Conservation (phyloP, 92 coral and sea anemone genomes). For the Actinostola sp. region DNA sequence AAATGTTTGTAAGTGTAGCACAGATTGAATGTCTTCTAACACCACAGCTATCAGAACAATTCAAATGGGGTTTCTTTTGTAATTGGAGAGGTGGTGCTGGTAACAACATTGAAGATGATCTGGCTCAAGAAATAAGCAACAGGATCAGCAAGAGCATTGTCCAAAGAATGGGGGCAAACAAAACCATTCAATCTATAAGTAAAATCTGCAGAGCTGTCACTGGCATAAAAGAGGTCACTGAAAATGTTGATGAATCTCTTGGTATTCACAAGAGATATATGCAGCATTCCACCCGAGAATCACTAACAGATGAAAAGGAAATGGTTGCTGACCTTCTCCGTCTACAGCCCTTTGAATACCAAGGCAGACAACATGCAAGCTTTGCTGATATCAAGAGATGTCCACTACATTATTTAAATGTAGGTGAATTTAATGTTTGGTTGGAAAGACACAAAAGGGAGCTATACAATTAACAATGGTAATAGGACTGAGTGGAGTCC, state of each 20-base stretch:
- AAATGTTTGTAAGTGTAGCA: constrained; percentile 70
- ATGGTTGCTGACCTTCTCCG: constrained; percentile 53
- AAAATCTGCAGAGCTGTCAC: constrained; percentile 38
- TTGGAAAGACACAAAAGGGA: too few species aligned
- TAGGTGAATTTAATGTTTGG: constrained; percentile 68
- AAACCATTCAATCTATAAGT: constrained; percentile 47
- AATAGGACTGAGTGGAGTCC: too few species aligned
- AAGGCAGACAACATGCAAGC: constrained; percentile 38
- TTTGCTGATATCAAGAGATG: constrained; percentile 58
- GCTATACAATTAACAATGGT: too few species aligned
- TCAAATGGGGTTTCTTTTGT: constrained; percentile 55
- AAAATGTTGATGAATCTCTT: constrained; percentile 49
- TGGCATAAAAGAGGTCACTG: constrained; percentile 28
- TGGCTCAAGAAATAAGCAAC: constrained; percentile 41
- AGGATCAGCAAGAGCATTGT: constrained; percentile 45
- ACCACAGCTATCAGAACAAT: constrained; percentile 49
- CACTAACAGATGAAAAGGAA: constrained; percentile 65
- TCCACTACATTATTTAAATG: constrained; percentile 62
- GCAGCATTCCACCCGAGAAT: constrained; percentile 61
- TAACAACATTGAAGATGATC: constrained; percentile 44
- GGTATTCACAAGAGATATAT: constrained; percentile 68
- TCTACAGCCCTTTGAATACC: constrained; percentile 15
- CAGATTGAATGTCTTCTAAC: constrained; percentile 54
- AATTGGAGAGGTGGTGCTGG: constrained; percentile 71
- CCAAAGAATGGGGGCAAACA: constrained; percentile 63